A percentile compares a stretch with the other conserved stretches of the same genome.
phyloP scores from a whole-genome alignment of 2,888 invertebrate species.

The Baccha elongata region DNA sequence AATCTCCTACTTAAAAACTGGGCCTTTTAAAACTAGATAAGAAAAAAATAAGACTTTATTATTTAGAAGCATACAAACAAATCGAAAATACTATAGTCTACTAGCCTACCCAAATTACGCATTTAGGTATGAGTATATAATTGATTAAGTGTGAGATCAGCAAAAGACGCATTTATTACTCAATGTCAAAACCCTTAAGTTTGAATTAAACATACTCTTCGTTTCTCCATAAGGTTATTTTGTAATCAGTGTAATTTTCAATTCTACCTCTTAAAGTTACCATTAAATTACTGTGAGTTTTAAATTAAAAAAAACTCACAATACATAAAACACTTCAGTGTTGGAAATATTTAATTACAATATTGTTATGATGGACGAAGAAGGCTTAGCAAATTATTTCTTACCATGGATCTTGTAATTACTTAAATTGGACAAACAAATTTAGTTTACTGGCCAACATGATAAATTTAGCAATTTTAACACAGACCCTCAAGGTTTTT shows the following conservation, averaged over 20 bases:
- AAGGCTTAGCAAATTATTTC: constrained; percentile 9
- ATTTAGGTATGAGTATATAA: too few relatives aligned
- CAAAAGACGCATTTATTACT: too few relatives aligned
- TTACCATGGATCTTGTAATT: constrained; percentile 3
- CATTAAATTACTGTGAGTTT: not conserved
- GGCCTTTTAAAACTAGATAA: too few relatives aligned
- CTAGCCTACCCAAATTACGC: too few relatives aligned
- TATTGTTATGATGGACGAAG: not conserved
- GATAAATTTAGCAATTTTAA: constrained; percentile 4
- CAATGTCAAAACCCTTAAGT: not conserved
- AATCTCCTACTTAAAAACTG: too few relatives aligned
- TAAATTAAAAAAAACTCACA: not conserved
- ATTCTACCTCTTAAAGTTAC: not conserved
- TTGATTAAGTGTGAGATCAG: too few relatives aligned
- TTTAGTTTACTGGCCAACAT: not conserved
- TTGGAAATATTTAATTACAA: too few relatives aligned
- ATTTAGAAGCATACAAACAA: too few relatives aligned
- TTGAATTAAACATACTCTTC: too few relatives aligned
- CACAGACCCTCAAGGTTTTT: not conserved
- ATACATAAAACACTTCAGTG: too few relatives aligned
- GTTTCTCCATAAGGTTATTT: not conserved
- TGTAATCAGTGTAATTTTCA: not conserved
- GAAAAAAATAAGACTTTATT: too few relatives aligned
- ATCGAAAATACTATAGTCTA: too few relatives aligned
- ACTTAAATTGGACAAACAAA: not conserved